Base-by-base conservation (phyloP, 2,113 vertebrate species). In the Xerus inauris region DNA sequence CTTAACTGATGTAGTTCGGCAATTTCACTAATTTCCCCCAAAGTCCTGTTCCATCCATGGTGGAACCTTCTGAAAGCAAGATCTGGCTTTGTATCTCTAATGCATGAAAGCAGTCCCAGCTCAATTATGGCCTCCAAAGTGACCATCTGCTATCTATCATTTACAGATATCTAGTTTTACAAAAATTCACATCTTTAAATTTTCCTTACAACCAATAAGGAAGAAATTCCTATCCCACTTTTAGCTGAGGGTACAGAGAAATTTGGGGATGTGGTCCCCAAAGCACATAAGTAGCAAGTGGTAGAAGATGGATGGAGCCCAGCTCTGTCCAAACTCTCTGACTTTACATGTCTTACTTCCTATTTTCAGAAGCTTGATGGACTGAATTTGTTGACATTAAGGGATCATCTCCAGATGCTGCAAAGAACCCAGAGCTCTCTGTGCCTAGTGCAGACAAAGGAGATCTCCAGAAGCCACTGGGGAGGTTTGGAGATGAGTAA, bases 391-490 rank as follows among this genome's bases (percentile, higher is more conserved):
- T 81, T 49, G 11, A 47, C 64, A 49, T 67, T 47, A 72, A 87
- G 72, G 54, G 40, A 67, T 84, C 38, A 19, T 96, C 17, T 94
- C 62, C 20, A 72, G 80, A 90, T 42, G 24, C 64, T 73, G 30
- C 42, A 69, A 88, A 87, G 72, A 9, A 10, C 1, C 32, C 24
- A 6, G 59, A 17, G 5, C 40, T 47, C 7, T 89, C 76, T 81
- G 49, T 51, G 87, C n/a, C 76, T 80, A 62, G 1, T 75, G 47
- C 7, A 32, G 40, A 16, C 22, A 71, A 80, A 83, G 3, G 32
- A 57, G 47, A 8, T 7, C 59, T 96, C 89, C n/a, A 79, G 77
- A 86, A 96, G 76, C 91, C 67, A 85, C 71, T 77, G 65, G 26
- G 65, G 69, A 67, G 9, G 28, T 40, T 83, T 94, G 22, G 42